Evolutionary conservation across 2,888 invertebrate genomes (phyloP), one percentile per base, ranked within the genome.

Genomic region (Blastobasis lacticolella): DNA sequence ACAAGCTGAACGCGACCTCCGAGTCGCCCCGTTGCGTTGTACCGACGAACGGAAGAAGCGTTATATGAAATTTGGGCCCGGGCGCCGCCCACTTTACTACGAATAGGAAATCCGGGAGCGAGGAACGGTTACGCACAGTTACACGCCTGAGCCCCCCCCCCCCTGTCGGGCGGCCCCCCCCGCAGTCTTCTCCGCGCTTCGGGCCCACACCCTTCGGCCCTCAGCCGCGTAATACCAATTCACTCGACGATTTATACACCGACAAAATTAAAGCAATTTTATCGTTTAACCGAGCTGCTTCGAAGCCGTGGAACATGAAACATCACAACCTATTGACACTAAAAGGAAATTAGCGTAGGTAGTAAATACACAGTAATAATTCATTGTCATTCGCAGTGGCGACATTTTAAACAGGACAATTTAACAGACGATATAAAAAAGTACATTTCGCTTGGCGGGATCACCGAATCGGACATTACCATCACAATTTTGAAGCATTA

Each of bases 61-160:
- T 78, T 81, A 81, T 82, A 80, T 81, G 84, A 84, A 85, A 84
- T 84, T 82, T 79, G 76, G 75, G 78, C 72, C 75, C 75, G 66
- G 79, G 82, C 83, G 83, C 85, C 83, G 85, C 82, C 83, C 83
- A 84, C 84, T 87, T 85, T 85, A 85, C 85, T 88, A 81, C 84
- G 81, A 84, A 85, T 84, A 87, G 88, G 88, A 88, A 88, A 84
- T 84, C 86, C 86, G 87, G 83, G 80, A 85, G 81, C 82, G 82
- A 80, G 81, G 77, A 85, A 80, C 85, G 85, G 87, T 85, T 83
- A 88, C 86, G 81, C 84, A 81, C 83, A 81, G 82, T 82, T 81
- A 82, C 84, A 83, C 86, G 86, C 80, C 79, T 81, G 86, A 82
- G 81, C 45, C 59, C 64, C 60, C 62, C 49, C 57, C 55, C 60